phyloP scores from a whole-genome alignment of 2,113 vertebrate species.

The Dasypus novemcinctus region DNA sequence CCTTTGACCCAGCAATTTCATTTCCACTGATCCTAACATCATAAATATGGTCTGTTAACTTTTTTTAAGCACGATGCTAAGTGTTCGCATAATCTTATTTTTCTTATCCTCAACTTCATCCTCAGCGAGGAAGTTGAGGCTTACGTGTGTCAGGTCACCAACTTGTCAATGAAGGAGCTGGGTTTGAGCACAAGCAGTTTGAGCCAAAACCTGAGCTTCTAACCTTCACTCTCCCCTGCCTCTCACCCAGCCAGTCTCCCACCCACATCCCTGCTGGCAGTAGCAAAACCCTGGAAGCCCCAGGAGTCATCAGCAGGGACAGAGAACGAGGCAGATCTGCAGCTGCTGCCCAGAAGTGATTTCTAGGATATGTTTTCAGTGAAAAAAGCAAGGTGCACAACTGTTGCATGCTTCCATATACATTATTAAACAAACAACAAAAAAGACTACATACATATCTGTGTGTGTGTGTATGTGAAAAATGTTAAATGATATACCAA shows the following conservation, averaged over 20 bases:
- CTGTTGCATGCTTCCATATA: too few species aligned
- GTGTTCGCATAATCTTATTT: neutral
- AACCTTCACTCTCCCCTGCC: neutral
- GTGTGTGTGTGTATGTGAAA: neutral
- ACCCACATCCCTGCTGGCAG: neutral
- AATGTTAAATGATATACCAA: neutral
- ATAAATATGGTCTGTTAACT: neutral
- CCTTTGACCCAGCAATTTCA: neutral
- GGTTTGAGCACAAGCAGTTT: neutral
- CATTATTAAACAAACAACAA: neutral
- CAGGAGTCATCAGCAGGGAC: fast-evolving
- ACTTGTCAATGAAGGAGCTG: neutral
- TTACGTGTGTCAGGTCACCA: neutral
- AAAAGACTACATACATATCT: neutral
- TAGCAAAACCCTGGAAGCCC: neutral
- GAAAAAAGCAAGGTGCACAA: neutral
- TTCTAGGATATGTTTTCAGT: too few species aligned
- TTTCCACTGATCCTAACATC: neutral
- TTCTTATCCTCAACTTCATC: neutral
- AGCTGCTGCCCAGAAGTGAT: neutral
- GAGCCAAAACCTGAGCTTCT: neutral
- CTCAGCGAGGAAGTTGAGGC: neutral
- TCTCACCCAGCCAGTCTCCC: fast-evolving
- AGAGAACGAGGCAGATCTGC: neutral
- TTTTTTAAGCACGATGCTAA: neutral